Base-by-base conservation (phyloP, 1,140 invertebrate species). In the Halictus rubicundus region DNA sequence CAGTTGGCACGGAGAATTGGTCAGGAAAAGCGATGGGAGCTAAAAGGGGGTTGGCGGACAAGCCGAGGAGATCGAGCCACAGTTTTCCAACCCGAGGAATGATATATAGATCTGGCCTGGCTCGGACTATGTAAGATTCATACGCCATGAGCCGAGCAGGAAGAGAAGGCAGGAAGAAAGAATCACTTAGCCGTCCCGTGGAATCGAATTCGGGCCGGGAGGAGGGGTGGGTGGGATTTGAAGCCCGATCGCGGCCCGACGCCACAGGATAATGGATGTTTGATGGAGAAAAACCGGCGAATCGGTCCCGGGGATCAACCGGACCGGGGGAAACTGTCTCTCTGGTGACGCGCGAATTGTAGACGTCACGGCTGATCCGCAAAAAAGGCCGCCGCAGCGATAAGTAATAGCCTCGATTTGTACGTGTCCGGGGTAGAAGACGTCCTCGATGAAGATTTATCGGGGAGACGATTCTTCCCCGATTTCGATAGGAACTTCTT, bases 241-340 rank as follows among this genome's bases (percentile, higher is more conserved):
- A 12, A 12, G 42, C 42, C 60, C 27, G 60, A 63, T 63, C 60
- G 60, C 60, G 27, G 25, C 1, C 23, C 12, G 32, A 23, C 21
- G 65, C 19, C 49, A 37, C 19, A 65, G 46, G 81, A 80, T 86
- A 86, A 86, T 86, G 77, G 83, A 86, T 64, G 77, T 85, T 63
- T 37, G 60, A 37, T 57, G 81, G 57, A 32, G 61, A 46, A 68
- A 66, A 37, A 19, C 27, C 60, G 25, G 25, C 25, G 60, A 46
- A 46, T 46, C 42, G 42, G 42, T 46, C 42, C 32, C 42, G 42
- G 14, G 14, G 71, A 80, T 73, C 83, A 84, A 71, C 70, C 27
- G 61, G 46, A n/a, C 32, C 32, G 21, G 49, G 65, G 23, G 64
- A 63, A 68, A 42, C 66, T 42, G 49, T 52, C 46, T 54, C 49